Evolutionary conservation across 2,113 vertebrate species (phyloP), one percentile per base, ranked within the genome.

Genomic region (Piprites chloris): DNA sequence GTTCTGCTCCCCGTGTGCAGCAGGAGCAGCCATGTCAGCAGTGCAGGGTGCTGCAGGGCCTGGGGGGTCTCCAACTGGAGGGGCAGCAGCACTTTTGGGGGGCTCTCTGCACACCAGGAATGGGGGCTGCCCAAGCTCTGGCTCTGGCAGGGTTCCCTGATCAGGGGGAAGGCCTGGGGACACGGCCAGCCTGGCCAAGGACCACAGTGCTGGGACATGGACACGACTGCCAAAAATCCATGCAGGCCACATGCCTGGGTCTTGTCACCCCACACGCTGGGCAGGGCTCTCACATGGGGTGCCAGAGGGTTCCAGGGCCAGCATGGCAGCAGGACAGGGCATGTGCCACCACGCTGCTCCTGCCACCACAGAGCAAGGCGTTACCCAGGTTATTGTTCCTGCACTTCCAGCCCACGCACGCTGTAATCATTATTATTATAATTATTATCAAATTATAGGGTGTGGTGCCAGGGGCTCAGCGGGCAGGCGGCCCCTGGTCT

Each of bases 211-310:
- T 26, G 76, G 53, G 63, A 42, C 65, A 28, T 4, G 41, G 61
- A 20, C 26, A 27, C 0, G 0, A 16, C 24, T 47, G 27, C 41
- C 77, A 26, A 63, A 69, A 77, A 1, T 28, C 28, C 6, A 1
- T 9, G 0, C 2, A 26, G 3, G 72, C 26, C 3, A 3, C 33
- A 14, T 2, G 10, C 12, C 14, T 0, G n/a, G 46, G 32, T 41
- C 0, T 0, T 4, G 47, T 52, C 10, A 16, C 50, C 32, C 81
- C 16, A 1, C 0, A 0, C 11, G 4, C 2, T 0, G 47, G 62
- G 50, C 77, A 39, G 33, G 56, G 65, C 13, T 47, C n/a, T 44
- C 47, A 3, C 0, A 1, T 3, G 33, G 18, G 39, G 28, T 30
- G 14, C 58, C 0, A 33, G 23, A 42, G 1, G 15, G 37, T 18